phyloP scores from a whole-genome alignment of 2,113 vertebrate genomes.

The Psittacus erithacus region DNA sequence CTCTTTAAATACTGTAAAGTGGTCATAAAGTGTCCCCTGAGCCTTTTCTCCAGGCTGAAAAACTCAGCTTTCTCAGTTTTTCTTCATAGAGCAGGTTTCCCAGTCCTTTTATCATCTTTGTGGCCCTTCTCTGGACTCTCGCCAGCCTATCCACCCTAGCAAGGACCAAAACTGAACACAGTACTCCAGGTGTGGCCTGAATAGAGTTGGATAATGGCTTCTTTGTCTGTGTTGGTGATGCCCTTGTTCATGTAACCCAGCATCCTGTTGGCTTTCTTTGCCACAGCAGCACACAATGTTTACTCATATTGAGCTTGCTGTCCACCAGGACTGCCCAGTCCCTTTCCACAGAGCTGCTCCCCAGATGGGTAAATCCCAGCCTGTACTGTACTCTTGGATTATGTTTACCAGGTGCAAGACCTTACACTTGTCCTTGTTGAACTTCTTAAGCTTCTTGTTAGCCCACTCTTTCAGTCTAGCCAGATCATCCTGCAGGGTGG shows the following conservation, averaged over 20 bases:
- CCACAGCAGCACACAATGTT: background rate
- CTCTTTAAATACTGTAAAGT: background rate
- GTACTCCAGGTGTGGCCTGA: background rate
- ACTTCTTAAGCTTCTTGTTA: background rate
- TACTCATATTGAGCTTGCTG: background rate
- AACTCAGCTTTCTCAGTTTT: background rate
- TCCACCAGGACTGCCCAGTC: background rate
- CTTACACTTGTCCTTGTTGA: background rate
- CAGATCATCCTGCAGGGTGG: background rate
- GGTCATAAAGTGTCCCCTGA: background rate
- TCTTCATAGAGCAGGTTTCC: background rate
- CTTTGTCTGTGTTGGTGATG: background rate
- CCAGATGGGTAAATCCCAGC: background rate
- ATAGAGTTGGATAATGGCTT: background rate
- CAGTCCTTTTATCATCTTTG: background rate
- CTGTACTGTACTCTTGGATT: background rate
- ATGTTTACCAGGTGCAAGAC: background rate
- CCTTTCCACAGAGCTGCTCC: background rate
- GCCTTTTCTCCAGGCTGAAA: background rate
- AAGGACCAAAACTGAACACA: background rate
- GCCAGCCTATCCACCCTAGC: background rate
- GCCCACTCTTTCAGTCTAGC: background rate
- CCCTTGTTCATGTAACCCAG: background rate
- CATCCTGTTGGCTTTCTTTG: background rate
- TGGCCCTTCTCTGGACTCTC: background rate